Evolutionary conservation across 2,113 vertebrate species (phyloP), one percentile per base, ranked within the genome.

Genomic region (Elephantulus edwardii): DNA sequence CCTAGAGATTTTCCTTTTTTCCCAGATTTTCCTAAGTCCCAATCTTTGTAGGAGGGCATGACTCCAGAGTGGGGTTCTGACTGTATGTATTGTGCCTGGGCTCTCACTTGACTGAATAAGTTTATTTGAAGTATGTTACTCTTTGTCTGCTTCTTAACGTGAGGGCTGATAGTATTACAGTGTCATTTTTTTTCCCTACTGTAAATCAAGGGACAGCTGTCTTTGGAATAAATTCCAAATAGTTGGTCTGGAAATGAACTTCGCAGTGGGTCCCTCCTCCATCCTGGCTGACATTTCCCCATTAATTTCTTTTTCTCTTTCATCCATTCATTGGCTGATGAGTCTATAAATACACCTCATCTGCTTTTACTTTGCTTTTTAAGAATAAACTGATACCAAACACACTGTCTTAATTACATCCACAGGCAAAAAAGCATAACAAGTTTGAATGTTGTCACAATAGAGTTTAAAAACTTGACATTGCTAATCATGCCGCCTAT

Each of bases 361-460:
- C 97, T 98, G 98, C 97, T 98, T 98, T 97, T 97, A 97, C 97
- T 98, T 98, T 97, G 96, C 96, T 97, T 97, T 97, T 97, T 97
- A 97, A 97, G 97, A 96, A 97, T 96, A 97, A 97, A 97, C 95
- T 97, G 96, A 96, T 97, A 97, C 95, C 83, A 95, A 97, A 96
- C 97, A 97, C 94, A 88, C 94, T 97, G 97, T 95, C 96, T 97
- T 97, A 97, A 98, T 98, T 98, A 98, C 89, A 97, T 95, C 97
- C 97, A 96, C 93, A 96, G 96, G 95, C 97, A 96, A 97, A 96
- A 97, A 97, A 97, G 92, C 90, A 87, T 94, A 95, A 93, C 87
- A 93, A 95, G 84, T 96, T 97, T 95, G 95, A 95, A 97, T 96
- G 96, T 92, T 96, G 96, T 91, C 95, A 96, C 95, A 96, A 96